Evolutionary conservation across 2,888 invertebrate genomes (phyloP), one percentile per base, ranked within the genome.

Genomic region (Acrocera orbiculus): DNA sequence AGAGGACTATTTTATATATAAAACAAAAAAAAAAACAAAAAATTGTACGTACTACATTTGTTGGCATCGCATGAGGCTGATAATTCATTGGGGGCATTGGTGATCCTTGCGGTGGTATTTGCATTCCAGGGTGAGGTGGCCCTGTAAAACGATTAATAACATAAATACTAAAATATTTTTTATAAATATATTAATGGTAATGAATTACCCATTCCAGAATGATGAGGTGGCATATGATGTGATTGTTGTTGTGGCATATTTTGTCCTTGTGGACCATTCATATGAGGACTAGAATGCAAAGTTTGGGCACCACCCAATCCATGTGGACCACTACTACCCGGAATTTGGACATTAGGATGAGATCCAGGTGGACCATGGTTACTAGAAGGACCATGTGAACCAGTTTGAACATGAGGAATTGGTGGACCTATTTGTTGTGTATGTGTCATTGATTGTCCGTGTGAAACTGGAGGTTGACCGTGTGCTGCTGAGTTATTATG

Each of bases 11-110:
- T n/a, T n/a, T n/a, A n/a, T n/a, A n/a, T n/a, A n/a, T n/a, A n/a
- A n/a, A n/a, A n/a, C n/a, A n/a, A n/a, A n/a, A n/a, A n/a, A n/a
- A n/a, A n/a, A n/a, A n/a, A n/a, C n/a, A n/a, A n/a, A n/a, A n/a
- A n/a, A n/a, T n/a, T n/a, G n/a, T 63, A 43, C 63, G 41, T 29
- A 44, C 41, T 16, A 57, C 56, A 46, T 55, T 67, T 29, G 69
- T 65, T 25, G 69, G 65, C 54, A 72, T 67, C 44, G 68, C 66
- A 54, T 72, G 72, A 38, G 68, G 65, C 58, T 70, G 69, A 46
- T 71, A 72, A 9, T 69, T 69, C 49, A 61, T 51, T 13, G 59
- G 58, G 5, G 59, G 50, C 59, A 60, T 58, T 30, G 56, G 56
- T n/a, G 58, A 61, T 14, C 58, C 59, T 41, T 58, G 51, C 19